Percentiles rank a stretch among this genome's conserved stretches.
Conservation (phyloP, 2,888 invertebrate species). For the Buathra laborator region DNA sequence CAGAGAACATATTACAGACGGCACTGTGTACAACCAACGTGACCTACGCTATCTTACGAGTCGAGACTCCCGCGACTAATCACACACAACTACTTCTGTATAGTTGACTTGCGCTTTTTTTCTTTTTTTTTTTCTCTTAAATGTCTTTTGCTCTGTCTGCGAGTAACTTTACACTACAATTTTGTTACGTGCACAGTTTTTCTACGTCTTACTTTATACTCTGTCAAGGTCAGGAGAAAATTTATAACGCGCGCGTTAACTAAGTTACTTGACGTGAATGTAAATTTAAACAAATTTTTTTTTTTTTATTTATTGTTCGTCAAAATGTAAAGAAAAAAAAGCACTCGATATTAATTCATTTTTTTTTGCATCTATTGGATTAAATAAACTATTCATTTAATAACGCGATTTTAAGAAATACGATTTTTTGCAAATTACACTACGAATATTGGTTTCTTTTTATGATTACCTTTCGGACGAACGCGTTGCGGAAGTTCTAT, state of each 20-base stretch:
- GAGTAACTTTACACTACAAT: not conserved
- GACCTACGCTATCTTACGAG: slow-evolving; percentile 29
- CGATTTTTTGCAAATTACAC: too few relatives aligned
- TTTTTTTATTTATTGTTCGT: not conserved
- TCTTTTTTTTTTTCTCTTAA: not conserved
- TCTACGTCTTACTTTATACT: not conserved
- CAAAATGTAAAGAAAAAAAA: not conserved
- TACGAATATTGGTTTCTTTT: too few relatives aligned
- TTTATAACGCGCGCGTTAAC: not conserved
- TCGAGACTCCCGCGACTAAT: not conserved
- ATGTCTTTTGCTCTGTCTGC: too few relatives aligned
- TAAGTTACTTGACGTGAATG: not conserved
- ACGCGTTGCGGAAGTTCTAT: too few relatives aligned
- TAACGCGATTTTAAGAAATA: too few relatives aligned
- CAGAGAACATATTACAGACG: not conserved
- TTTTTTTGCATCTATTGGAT: too few relatives aligned
- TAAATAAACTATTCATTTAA: too few relatives aligned
- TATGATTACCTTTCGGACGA: too few relatives aligned
- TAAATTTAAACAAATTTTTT: not conserved
- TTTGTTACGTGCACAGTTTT: not conserved
- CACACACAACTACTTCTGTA: not conserved
- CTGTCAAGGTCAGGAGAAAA: not conserved
- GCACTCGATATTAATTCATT: too few relatives aligned
- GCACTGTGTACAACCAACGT: not conserved
- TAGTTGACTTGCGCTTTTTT: not conserved